These are phyloP conservation scores for Halocynthia roretzi DNA, from an alignment of 23 tunicate genomes.

Conservation along the genomic window DNA sequence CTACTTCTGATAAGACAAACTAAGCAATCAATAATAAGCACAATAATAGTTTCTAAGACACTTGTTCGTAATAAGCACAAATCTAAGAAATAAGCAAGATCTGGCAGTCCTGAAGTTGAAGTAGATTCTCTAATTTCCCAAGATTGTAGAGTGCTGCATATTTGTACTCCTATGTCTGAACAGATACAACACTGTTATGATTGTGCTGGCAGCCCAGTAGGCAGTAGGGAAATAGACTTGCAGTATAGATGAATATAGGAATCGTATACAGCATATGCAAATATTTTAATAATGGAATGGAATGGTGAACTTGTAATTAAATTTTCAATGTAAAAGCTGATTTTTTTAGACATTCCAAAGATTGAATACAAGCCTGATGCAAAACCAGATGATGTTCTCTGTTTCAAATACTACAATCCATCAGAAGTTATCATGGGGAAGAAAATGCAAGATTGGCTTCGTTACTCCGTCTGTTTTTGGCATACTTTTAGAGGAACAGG, in stretches of 20 bases:
- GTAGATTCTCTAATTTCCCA: no score
- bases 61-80: no score
- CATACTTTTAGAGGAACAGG: conserved; percentile 97
- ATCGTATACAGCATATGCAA: neutral
- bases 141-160: no score
- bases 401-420: conserved; percentile 81
- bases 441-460: conserved; percentile 81
- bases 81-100: no score
- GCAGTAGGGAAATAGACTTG: neutral
- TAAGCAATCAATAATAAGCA: no score
- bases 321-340: neutral
- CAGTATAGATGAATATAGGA: neutral
- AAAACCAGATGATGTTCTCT: conserved; percentile 73
- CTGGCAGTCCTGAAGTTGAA: no score
- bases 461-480: conserved; percentile 93
- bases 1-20: no score
- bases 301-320: neutral
- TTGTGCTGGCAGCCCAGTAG: neutral
- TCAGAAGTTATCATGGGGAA: conserved; percentile 83
- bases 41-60: no score
- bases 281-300: neutral
- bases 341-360: conserved; percentile 40
- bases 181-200: neutral
- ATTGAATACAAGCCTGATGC: conserved; percentile 88
- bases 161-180: neutral